Evolutionary conservation across 2,888 invertebrate species (phyloP).

Genomic region (Drosophila ustulata): DNA sequence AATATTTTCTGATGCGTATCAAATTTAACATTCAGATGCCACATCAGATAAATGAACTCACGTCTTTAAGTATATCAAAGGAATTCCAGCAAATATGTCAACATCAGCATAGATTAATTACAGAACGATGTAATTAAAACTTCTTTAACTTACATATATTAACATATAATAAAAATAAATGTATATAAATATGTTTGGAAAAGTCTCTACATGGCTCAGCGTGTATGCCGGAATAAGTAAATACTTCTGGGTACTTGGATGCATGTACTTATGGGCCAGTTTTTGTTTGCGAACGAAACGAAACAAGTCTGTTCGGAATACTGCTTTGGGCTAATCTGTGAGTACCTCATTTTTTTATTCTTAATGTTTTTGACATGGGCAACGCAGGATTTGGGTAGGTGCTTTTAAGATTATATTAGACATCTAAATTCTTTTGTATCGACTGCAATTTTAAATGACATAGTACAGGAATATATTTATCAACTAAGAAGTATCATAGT

Average conservation of each 20-base stretch:
- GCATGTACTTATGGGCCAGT: background rate
- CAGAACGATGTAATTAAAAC: conserved; percentile 15
- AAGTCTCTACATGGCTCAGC: background rate
- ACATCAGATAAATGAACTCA: background rate
- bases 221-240: background rate
- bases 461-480: too few species aligned
- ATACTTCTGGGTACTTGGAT: background rate
- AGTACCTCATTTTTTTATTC: background rate
- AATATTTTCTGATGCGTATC: conserved; percentile 5
- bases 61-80: conserved; percentile 30
- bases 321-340: background rate
- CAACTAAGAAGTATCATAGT: too few species aligned
- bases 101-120: conserved; percentile 30
- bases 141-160: conserved; percentile 4
- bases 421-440: too few species aligned
- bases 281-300: background rate
- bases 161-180: background rate
- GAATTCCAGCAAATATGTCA: conserved; percentile 5
- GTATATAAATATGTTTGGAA: background rate
- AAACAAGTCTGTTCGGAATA: background rate
- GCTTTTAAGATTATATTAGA: too few species aligned
- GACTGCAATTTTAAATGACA: too few species aligned
- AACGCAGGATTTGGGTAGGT: too few species aligned
- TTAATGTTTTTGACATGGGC: too few species aligned
- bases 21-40: conserved; percentile 6